Conservation (phyloP, 2,113 vertebrate genomes). For the Neopipo cinnamomea region DNA sequence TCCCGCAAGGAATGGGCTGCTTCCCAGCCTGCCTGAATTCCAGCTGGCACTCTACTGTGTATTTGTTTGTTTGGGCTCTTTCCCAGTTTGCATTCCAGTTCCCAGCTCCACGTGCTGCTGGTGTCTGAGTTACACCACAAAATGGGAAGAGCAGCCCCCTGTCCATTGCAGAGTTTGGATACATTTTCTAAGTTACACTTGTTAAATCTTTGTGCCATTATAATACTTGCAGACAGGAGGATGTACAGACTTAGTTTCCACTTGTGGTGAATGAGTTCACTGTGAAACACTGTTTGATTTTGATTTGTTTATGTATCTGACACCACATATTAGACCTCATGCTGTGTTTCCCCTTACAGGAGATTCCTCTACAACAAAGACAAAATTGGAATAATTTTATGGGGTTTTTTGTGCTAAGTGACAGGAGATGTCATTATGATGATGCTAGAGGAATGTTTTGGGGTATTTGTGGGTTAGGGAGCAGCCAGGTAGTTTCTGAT, state of each 20-base stretch:
- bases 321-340: background rate
- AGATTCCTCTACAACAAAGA: background rate
- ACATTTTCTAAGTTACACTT: fast-evolving
- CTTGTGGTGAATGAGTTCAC: background rate
- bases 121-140: background rate
- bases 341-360: background rate
- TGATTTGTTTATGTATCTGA: background rate
- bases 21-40: background rate
- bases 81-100: background rate
- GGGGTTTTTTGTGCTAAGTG: fast-evolving
- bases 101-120: background rate
- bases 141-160: background rate
- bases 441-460: background rate
- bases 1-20: background rate
- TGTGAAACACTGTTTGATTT: background rate
- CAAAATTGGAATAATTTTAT: background rate
- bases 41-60: background rate
- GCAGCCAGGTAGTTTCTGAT: background rate
- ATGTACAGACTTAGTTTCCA: background rate
- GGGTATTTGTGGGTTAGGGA: background rate
- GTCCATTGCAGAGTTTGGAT: background rate
- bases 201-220: background rate
- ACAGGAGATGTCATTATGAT: background rate
- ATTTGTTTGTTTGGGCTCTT: background rate
- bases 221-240: background rate